Percentiles rank a stretch among this genome's conserved stretches.
Evolutionary conservation across 2,113 vertebrate genomes (phyloP).

Genomic region (Rhizomys pruinosus): DNA sequence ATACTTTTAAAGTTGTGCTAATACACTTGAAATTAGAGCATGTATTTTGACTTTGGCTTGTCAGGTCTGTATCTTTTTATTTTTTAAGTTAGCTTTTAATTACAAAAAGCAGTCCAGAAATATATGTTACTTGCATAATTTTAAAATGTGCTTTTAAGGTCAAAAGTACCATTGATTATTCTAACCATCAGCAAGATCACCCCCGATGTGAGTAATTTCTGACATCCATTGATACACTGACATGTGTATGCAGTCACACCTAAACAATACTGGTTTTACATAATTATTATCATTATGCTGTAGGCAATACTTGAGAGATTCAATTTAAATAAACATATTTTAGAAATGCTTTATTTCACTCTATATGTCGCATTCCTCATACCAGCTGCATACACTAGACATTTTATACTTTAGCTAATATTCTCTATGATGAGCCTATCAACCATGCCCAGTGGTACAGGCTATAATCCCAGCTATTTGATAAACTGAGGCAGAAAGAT

Average conservation of each 20-base stretch:
- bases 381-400: background rate
- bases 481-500: background rate
- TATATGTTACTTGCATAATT: background rate
- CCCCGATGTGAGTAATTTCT: background rate
- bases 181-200: background rate
- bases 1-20: background rate
- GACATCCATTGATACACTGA: background rate
- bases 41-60: background rate
- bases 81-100: background rate
- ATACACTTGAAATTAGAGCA: constrained; percentile 24
- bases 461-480: background rate
- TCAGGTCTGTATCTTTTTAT: background rate
- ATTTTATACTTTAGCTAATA: background rate
- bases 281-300: background rate
- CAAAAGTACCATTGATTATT: background rate
- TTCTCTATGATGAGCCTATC: background rate
- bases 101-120: background rate
- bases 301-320: background rate
- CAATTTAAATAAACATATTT: background rate
- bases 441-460: no score
- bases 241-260: background rate
- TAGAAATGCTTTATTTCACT: background rate
- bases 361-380: background rate
- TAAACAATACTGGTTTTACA: background rate
- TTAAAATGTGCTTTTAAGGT: background rate